Conservation (phyloP, 2,888 invertebrate genomes). For the Trimorus sp. region DNA sequence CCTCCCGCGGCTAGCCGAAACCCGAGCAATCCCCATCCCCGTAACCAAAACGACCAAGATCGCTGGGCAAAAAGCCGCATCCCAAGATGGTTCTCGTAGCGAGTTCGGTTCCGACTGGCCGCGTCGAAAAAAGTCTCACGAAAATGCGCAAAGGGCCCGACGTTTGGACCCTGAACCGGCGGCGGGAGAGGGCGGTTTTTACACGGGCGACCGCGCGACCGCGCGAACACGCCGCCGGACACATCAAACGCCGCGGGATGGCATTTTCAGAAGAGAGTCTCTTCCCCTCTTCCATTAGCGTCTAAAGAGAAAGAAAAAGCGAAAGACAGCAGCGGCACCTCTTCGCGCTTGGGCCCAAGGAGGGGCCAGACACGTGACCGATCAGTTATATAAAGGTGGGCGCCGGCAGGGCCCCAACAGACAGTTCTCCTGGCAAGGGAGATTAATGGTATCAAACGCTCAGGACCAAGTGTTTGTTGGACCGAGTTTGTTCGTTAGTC, state of each 20-base stretch:
- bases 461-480: slow-evolving; percentile 56
- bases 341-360: slow-evolving; percentile 69
- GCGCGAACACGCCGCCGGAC: too few species aligned
- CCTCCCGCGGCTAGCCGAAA: too few species aligned
- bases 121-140: slow-evolving; percentile 59
- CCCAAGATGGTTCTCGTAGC: slow-evolving; percentile 34
- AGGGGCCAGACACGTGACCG: slow-evolving; percentile 80
- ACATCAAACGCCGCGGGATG: slow-evolving; percentile 68
- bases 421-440: slow-evolving; percentile 75
- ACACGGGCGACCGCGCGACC: slow-evolving; percentile 26
- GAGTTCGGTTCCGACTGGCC: slow-evolving; percentile 67
- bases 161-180: slow-evolving; percentile 26
- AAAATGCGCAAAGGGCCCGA: slow-evolving; percentile 40
- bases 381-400: slow-evolving; percentile 81
- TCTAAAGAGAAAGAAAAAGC: slow-evolving; percentile 69
- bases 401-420: slow-evolving; percentile 79
- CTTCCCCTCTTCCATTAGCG: slow-evolving; percentile 66
- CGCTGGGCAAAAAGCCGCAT: too few species aligned
- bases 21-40: too few species aligned
- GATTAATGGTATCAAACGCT: slow-evolving; percentile 72
- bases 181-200: slow-evolving; percentile 32
- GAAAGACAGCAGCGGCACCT: slow-evolving; percentile 68
- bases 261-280: slow-evolving; percentile 73
- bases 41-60: too few species aligned
- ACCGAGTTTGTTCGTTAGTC: slow-evolving; percentile 14